A percentile compares a stretch with the other conserved stretches of the same genome.
Conservation (phyloP, 2,113 vertebrate genomes). For the Thermophis baileyi region DNA sequence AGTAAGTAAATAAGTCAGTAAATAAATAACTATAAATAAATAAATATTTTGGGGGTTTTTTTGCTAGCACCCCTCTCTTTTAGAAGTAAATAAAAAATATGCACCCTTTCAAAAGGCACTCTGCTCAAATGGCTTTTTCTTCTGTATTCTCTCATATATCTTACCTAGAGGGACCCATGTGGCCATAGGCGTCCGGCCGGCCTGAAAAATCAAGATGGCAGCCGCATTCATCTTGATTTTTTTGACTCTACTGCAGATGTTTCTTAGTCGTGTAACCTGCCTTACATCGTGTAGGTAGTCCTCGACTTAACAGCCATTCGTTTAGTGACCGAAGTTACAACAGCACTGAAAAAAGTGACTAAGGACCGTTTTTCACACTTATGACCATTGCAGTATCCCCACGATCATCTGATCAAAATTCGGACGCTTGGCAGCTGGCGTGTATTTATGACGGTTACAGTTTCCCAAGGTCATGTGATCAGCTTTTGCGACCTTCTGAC, state of each 20-base stretch:
- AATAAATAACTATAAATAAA: neutral
- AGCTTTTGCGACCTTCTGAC: neutral
- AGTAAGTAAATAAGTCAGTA: no score
- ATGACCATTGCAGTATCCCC: neutral
- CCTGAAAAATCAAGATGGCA: neutral
- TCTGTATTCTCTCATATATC: neutral
- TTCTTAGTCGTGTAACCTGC: neutral
- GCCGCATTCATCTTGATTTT: neutral
- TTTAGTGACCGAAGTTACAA: neutral
- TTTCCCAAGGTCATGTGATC: neutral
- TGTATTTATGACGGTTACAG: neutral
- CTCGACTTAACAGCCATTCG: neutral
- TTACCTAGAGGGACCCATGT: neutral
- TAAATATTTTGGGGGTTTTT: neutral
- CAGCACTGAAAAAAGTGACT: neutral
- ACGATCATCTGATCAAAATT: neutral
- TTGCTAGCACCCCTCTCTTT: neutral
- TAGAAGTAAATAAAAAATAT: neutral
- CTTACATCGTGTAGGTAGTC: neutral
- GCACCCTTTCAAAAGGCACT: conserved; percentile 5
- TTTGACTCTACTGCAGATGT: neutral
- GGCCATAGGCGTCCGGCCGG: neutral
- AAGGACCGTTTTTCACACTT: neutral
- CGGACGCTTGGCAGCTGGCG: neutral
- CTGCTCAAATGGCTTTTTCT: conserved; percentile 15